Conservation (phyloP, 2,888 invertebrate species). For the Ormyrus pomaceus region DNA sequence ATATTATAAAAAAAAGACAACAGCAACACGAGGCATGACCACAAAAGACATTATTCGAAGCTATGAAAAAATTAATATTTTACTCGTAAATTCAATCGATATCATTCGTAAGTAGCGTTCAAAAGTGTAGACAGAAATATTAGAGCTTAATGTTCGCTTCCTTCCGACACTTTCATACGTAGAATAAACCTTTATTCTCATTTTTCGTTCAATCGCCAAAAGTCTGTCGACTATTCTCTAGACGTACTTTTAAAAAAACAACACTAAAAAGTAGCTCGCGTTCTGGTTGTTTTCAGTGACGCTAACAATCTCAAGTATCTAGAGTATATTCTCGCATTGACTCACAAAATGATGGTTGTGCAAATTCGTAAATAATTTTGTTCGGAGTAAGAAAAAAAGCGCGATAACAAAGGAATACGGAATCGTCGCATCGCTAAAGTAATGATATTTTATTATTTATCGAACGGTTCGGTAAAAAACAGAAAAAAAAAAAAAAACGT, state of each 20-base stretch:
- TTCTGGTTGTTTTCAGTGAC: slow-evolving; percentile 29
- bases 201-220: slow-evolving; percentile 10
- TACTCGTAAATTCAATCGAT: slow-evolving; percentile 30
- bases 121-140: slow-evolving; percentile 29
- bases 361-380: slow-evolving; percentile 44
- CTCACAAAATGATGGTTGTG: slow-evolving; percentile 49
- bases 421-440: slow-evolving; percentile 25
- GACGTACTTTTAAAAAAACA: slow-evolving; percentile 16
- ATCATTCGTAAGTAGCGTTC: slow-evolving; percentile 30
- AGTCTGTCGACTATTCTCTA: slow-evolving; percentile 20
- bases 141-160: slow-evolving; percentile 50
- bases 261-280: slow-evolving; percentile 6
- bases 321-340: slow-evolving; percentile 39
- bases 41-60: slow-evolving; percentile 42
- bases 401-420: background rate
- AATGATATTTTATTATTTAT: slow-evolving; percentile 39
- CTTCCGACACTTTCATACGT: slow-evolving; percentile 29
- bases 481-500: slow-evolving; percentile 21
- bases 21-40: slow-evolving; percentile 41
- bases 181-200: background rate
- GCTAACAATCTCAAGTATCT: slow-evolving; percentile 19
- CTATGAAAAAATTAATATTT: slow-evolving; percentile 26
- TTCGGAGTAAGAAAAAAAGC: slow-evolving; percentile 20
- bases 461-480: slow-evolving; percentile 5
- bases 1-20: slow-evolving; percentile 29